Percentiles rank a stretch among this genome's conserved stretches.
phyloP scores from a whole-genome alignment of 2,888 invertebrate genomes.

The Melolontha melolontha region DNA sequence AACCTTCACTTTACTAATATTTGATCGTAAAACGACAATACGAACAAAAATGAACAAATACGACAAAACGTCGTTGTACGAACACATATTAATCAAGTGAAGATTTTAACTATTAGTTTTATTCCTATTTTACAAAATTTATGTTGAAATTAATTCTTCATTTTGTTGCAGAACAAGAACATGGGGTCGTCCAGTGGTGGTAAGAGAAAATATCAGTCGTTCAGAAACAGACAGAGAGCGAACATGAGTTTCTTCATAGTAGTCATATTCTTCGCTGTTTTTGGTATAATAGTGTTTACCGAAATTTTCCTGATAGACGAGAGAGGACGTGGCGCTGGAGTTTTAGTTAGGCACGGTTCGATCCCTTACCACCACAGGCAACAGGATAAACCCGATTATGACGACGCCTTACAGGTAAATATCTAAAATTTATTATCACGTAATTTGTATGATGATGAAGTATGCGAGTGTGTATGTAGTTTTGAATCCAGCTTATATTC shows the following conservation, averaged over 20 bases:
- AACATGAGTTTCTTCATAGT: conserved; percentile 92
- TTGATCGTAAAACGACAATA: too few relatives aligned
- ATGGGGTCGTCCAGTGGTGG: conserved; percentile 61
- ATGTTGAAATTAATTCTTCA: too few relatives aligned
- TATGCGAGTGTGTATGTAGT: too few relatives aligned
- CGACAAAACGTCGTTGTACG: too few relatives aligned
- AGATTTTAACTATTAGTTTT: too few relatives aligned
- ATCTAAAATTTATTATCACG: background rate
- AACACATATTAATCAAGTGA: too few relatives aligned
- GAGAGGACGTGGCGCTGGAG: conserved; percentile 68
- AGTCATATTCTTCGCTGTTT: conserved; percentile 90
- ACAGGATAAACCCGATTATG: conserved; percentile 74
- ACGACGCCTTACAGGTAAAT: conserved; percentile 71
- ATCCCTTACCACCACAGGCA: conserved; percentile 67
- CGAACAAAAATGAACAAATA: too few relatives aligned
- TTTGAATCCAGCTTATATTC: too few relatives aligned
- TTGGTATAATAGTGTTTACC: conserved; percentile 87
- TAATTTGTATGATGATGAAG: background rate
- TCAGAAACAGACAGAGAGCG: conserved; percentile 80
- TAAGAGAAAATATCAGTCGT: conserved; percentile 56
- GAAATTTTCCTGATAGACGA: conserved; percentile 82
- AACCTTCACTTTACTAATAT: too few relatives aligned
- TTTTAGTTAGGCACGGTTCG: conserved; percentile 69
- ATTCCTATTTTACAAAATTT: too few relatives aligned
- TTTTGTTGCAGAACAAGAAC: conserved; percentile 27